Percentiles rank a stretch among this genome's conserved stretches.
Evolutionary conservation across 1,140 invertebrate genomes (phyloP).

Genomic region (Hestina assimilis): DNA sequence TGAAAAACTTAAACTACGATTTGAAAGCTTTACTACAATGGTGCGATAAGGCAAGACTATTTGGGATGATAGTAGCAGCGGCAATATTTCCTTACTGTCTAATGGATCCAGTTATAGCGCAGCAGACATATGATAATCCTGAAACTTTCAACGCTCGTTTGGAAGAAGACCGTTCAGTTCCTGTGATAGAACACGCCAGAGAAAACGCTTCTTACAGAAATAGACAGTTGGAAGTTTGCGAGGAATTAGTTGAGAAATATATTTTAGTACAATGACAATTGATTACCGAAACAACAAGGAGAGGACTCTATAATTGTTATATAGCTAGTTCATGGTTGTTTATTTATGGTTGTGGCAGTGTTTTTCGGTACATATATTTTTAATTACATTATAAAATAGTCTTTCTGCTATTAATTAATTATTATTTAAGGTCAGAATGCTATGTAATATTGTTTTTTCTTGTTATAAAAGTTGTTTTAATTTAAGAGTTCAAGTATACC

Average conservation of each 20-base stretch:
- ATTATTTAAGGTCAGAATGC: no score
- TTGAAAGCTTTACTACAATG: slow-evolving; percentile 35
- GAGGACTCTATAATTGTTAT: no score
- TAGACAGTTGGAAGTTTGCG: slow-evolving; percentile 42
- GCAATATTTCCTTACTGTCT: slow-evolving; percentile 48
- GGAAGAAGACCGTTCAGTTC: slow-evolving; percentile 45
- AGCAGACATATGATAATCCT: slow-evolving; percentile 50
- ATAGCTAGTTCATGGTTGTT: no score
- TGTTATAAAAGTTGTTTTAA: not conserved
- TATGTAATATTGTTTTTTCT: no score
- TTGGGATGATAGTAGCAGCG: slow-evolving; percentile 40
- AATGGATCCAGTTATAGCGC: slow-evolving; percentile 45
- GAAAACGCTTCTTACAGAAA: slow-evolving; percentile 29
- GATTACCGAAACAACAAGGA: no score
- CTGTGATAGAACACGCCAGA: slow-evolving; percentile 43
- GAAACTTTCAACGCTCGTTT: slow-evolving; percentile 39
- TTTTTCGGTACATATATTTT: no score
- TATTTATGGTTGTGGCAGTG: no score
- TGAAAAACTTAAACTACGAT: slow-evolving; percentile 44
- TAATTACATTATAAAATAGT: no score
- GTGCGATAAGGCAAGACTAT: slow-evolving; percentile 46
- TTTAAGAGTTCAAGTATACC: not conserved
- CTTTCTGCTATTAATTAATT: no score
- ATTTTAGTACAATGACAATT: slow-evolving; percentile 10
- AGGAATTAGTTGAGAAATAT: slow-evolving; percentile 57